Evolutionary conservation across 2,888 invertebrate genomes (phyloP).

Genomic region (Luffia ferchaultella): DNA sequence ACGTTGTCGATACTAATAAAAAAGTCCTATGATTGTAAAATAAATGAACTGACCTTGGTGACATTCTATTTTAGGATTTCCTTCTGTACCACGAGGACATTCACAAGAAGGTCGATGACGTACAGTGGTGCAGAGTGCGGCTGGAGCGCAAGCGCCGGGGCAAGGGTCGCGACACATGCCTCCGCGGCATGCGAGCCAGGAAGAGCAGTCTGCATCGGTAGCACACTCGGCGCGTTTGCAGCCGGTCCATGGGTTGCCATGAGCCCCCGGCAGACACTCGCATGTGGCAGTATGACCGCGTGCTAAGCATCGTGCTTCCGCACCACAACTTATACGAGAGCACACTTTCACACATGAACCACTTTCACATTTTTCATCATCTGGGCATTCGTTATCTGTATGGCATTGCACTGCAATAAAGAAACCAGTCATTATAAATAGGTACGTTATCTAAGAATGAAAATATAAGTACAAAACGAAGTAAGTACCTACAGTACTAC

Average conservation of each 20-base stretch:
- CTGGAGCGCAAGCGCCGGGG: conserved; percentile 81
- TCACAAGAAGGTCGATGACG: conserved; percentile 81
- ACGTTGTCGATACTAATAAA: no score
- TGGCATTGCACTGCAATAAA: conserved; percentile 78
- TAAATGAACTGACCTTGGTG: conserved; percentile 64
- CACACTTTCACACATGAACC: conserved; percentile 84
- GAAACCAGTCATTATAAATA: conserved; percentile 13
- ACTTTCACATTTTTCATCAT: conserved; percentile 83
- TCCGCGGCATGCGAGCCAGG: conserved; percentile 79
- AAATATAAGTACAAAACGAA: background rate
- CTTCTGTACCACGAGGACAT: conserved; percentile 83
- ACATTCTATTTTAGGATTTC: conserved; percentile 78
- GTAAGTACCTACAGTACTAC: background rate
- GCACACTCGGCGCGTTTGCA: conserved; percentile 84
- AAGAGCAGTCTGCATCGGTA: conserved; percentile 78
- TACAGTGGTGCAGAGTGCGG: conserved; percentile 78
- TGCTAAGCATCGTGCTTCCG: conserved; percentile 78
- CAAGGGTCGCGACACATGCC: conserved; percentile 86
- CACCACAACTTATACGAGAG: conserved; percentile 79
- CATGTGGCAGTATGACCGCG: conserved; percentile 84
- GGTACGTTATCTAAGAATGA: no score
- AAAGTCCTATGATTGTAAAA: no score
- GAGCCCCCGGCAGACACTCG: conserved; percentile 77
- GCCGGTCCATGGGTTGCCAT: conserved; percentile 80
- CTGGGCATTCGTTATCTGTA: conserved; percentile 83